Evolutionary conservation across 2,113 vertebrate genomes (phyloP), one percentile per base, ranked within the genome.

Genomic region (Collichthys lucidus): DNA sequence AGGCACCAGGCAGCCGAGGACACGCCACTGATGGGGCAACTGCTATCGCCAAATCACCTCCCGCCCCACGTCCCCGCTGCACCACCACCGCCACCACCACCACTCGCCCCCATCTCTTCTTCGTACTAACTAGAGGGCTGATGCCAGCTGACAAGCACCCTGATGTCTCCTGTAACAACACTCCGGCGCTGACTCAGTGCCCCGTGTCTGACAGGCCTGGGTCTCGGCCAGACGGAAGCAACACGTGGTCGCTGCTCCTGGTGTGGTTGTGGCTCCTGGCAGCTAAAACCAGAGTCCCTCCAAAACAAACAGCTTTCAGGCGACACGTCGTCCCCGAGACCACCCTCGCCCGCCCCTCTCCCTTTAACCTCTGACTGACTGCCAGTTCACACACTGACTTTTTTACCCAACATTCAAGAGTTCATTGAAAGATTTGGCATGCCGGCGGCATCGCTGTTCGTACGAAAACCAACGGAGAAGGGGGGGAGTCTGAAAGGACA

Each of bases 61-160:
- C 12, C 5, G 11, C 68, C 73, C 56, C 50, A 15, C 7, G 1
- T 11, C 40, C 31, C 24, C 42, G 5, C 20, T 35, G 35, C 35
- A 35, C 31, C 35, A 8, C 35, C 35, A 2, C 35, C 35, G 8
- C 31, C 35, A 8, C 35, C 35, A 2, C 35, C 35, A 35, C 8
- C 35, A 9, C 31, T 16, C 22, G 2, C 10, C 40, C 16, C 44
- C 9, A 9, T 49, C 77, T 57, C 69, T 66, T 79, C 77, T 84
- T 65, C 60, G n/a, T 82, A 68, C 79, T 77, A 87, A 92, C 86
- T 70, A 77, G 73, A 83, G 83, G 78, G 61, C 73, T 75, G 68
- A 86, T 81, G 85, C 83, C 86, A 89, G 78, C 88, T 87, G 86
- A 91, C 88, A 81, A 70, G 78, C 84, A 67, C 77, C 82, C 83